A percentile compares a stretch with the other conserved stretches of the same genome.
Evolutionary conservation across 1,140 invertebrate species (phyloP).

Genomic region (Mesaphorura yosii): DNA sequence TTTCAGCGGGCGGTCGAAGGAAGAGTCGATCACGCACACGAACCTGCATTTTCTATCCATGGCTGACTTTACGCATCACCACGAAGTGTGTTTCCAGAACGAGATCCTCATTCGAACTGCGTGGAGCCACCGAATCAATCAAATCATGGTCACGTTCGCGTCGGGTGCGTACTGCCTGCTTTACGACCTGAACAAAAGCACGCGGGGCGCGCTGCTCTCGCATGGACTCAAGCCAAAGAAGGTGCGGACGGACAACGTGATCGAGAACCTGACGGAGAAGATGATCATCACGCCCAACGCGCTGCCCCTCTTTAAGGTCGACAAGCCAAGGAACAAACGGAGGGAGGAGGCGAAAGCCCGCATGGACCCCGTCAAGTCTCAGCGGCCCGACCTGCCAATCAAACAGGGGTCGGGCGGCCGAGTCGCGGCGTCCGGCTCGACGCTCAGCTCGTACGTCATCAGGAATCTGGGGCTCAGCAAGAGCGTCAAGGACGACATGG

Average conservation of each 20-base stretch:
- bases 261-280: slow-evolving; percentile 72
- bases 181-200: slow-evolving; percentile 74
- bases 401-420: slow-evolving; percentile 78
- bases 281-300: slow-evolving; percentile 97
- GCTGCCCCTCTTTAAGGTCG: slow-evolving; percentile 86
- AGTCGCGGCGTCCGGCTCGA: slow-evolving; percentile 87
- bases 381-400: slow-evolving; percentile 90
- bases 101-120: slow-evolving; percentile 62
- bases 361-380: slow-evolving; percentile 83
- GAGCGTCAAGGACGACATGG: slow-evolving; percentile 86
- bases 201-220: slow-evolving; percentile 58
- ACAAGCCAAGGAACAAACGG: slow-evolving; percentile 54
- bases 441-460: slow-evolving; percentile 93
- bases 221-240: slow-evolving; percentile 26
- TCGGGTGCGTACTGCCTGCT: slow-evolving; percentile 82
- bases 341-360: slow-evolving; percentile 38
- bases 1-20: slow-evolving; percentile 15
- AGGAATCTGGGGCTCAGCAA: slow-evolving; percentile 88
- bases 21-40: slow-evolving; percentile 26
- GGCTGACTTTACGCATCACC: slow-evolving; percentile 8
- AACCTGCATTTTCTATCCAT: slow-evolving; percentile 18
- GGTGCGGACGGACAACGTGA: slow-evolving; percentile 19
- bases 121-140: slow-evolving; percentile 96
- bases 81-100: slow-evolving; percentile 19
- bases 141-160: slow-evolving; percentile 84